phyloP scores from a whole-genome alignment of 1,140 invertebrate genomes.

The Platyura marginata region DNA sequence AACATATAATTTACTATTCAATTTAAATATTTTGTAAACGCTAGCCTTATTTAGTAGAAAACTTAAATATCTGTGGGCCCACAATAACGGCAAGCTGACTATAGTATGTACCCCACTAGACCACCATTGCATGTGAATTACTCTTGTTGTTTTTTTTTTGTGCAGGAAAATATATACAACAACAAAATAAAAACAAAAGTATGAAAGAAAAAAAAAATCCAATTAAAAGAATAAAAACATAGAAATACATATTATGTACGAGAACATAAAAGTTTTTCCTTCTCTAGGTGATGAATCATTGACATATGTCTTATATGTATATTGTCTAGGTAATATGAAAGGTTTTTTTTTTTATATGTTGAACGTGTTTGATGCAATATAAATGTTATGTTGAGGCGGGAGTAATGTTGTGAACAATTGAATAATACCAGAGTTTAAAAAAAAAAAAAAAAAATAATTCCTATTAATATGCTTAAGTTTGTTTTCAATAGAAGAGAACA shows the following conservation, averaged over 20 bases:
- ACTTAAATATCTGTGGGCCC: slow-evolving; percentile 24
- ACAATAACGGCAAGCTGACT: slow-evolving; percentile 44
- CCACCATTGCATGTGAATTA: slow-evolving; percentile 25
- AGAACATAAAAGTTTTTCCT: not conserved
- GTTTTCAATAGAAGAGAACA: too few species aligned
- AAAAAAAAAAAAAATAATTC: too few species aligned
- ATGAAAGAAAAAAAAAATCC: not conserved
- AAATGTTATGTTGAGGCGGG: too few species aligned
- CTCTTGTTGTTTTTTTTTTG: slow-evolving; percentile 15
- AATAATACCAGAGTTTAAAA: too few species aligned
- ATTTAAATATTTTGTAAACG: not conserved
- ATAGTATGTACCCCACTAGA: slow-evolving; percentile 30
- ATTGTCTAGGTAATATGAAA: too few species aligned
- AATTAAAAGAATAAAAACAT: not conserved
- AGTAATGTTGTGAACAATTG: too few species aligned
- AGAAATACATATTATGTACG: not conserved
- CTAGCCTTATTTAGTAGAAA: not conserved
- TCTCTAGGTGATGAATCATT: too few species aligned
- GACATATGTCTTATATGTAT: too few species aligned
- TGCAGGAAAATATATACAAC: not conserved
- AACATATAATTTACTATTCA: not conserved
- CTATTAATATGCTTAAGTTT: too few species aligned
- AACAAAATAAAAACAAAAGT: not conserved
- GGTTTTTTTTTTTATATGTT: too few species aligned
- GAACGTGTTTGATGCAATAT: too few species aligned